Percentiles rank a stretch among this genome's conserved stretches.
These are phyloP conservation scores for Paraescarpia echinospica DNA, from an alignment of 1,140 invertebrate genomes.

Conservation along the genomic window DNA sequence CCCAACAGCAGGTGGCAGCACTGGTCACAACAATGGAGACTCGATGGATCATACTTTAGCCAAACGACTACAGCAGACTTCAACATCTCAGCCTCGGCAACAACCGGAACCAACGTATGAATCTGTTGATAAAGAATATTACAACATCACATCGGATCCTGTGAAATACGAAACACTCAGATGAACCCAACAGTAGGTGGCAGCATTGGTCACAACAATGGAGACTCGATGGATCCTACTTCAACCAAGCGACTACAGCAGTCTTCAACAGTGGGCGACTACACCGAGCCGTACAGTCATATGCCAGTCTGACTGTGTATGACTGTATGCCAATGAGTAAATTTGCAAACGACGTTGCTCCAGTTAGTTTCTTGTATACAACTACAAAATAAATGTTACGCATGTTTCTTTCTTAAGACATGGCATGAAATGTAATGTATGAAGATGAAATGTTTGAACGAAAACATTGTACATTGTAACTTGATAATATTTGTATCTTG, in stretches of 20 bases:
- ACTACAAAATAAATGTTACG: too few relatives aligned
- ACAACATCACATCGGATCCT: neutral
- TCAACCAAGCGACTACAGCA: neutral
- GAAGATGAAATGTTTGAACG: too few relatives aligned
- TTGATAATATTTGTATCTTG: too few relatives aligned
- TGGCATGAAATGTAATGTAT: too few relatives aligned
- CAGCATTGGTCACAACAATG: neutral
- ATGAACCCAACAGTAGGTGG: neutral
- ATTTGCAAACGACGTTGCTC: neutral
- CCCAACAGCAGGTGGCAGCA: neutral
- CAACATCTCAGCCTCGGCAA: neutral
- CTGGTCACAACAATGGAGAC: neutral
- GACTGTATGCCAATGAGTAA: neutral
- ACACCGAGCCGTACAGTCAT: neutral
- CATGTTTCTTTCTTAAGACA: too few relatives aligned
- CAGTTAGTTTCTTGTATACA: neutral
- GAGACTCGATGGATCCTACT: neutral
- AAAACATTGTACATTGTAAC: too few relatives aligned
- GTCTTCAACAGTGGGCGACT: neutral
- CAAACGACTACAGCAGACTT: neutral
- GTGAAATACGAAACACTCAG: neutral
- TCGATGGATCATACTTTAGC: too few relatives aligned
- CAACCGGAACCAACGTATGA: neutral
- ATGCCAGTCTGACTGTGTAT: neutral
- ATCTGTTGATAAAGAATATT: neutral